These are phyloP conservation scores for Rhinoptilus africanus DNA, from an alignment of 2,113 vertebrate species.

Conservation along the genomic window DNA sequence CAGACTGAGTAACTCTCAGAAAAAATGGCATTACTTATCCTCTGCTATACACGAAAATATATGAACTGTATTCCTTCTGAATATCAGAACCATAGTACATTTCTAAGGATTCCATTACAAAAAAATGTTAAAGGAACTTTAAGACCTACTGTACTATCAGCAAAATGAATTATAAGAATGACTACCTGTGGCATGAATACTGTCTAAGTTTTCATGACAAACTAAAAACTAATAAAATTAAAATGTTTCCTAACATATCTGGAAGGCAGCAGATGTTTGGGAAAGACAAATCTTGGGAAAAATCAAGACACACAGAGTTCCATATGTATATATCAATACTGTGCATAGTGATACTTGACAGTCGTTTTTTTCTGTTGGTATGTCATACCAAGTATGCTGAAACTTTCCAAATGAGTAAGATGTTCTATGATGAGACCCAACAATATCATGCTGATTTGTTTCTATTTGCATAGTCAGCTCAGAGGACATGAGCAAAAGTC, in stretches of 20 bases:
- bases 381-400: background rate
- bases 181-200: background rate
- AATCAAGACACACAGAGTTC: background rate
- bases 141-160: background rate
- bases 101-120: background rate
- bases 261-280: background rate
- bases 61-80: background rate
- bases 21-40: background rate
- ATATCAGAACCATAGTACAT: background rate
- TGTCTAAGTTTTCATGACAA: background rate
- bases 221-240: background rate
- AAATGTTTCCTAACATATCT: background rate
- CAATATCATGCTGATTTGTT: background rate
- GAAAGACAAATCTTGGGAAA: background rate
- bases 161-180: background rate
- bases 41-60: background rate
- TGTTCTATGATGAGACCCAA: background rate
- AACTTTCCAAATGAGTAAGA: background rate
- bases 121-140: background rate
- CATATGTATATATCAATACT: background rate
- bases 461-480: background rate
- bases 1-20: background rate
- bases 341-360: background rate
- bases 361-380: background rate
- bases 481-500: background rate